Evolutionary conservation across 2,888 invertebrate genomes (phyloP).

Genomic region (Diaperis boleti): DNA sequence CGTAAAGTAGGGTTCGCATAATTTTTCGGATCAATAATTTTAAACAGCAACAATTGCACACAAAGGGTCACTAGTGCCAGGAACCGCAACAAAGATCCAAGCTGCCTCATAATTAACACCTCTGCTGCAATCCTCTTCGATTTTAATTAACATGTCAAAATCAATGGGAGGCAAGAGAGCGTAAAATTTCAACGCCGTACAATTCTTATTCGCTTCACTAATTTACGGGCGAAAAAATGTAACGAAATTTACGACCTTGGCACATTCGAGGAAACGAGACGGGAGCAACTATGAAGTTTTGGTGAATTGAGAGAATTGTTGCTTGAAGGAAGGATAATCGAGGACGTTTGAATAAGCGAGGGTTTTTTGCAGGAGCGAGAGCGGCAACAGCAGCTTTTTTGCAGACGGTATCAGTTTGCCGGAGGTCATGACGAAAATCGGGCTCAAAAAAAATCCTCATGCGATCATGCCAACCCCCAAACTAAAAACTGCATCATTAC

Average conservation of each 20-base stretch:
- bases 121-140: constrained; percentile 10
- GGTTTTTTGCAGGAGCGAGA: neutral
- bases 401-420: too few relatives aligned
- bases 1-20: constrained; percentile 17
- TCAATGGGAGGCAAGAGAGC: constrained; percentile 19
- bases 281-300: constrained; percentile 11
- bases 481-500: too few relatives aligned
- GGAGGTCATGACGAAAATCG: too few relatives aligned
- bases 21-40: constrained; percentile 29
- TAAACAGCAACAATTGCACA: constrained; percentile 20
- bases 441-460: too few relatives aligned
- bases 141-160: constrained; percentile 29
- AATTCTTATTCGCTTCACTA: constrained; percentile 26
- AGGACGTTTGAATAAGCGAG: constrained; percentile 7
- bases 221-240: constrained; percentile 13
- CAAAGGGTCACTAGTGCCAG: neutral
- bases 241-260: constrained; percentile 9
- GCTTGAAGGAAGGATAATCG: neutral
- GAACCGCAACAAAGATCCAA: constrained; percentile 4
- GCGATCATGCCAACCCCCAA: too few relatives aligned
- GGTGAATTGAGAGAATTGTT: constrained; percentile 10
- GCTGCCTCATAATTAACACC: neutral
- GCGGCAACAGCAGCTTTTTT: too few relatives aligned
- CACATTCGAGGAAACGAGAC: constrained; percentile 2
- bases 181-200: constrained; percentile 24